phyloP scores from a whole-genome alignment of 2,113 vertebrate species.

The Aspiorhynchus laticeps region DNA sequence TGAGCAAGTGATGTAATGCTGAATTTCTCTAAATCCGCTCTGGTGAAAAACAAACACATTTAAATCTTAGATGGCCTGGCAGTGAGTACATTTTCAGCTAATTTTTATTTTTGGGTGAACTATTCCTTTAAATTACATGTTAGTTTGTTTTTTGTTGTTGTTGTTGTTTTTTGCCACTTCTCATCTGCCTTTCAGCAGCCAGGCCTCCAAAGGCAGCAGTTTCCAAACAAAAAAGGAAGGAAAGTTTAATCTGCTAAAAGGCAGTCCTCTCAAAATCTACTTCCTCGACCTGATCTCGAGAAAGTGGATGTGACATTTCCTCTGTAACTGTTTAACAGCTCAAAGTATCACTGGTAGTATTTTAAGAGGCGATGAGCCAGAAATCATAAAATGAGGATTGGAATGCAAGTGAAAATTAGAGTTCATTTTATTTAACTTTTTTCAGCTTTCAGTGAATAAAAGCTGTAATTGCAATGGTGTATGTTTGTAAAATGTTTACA shows the following conservation, averaged over 20 bases:
- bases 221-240: background rate
- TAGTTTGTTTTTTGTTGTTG: too few species aligned
- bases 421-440: background rate
- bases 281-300: conserved; percentile 14
- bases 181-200: background rate
- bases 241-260: background rate
- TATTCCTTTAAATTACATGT: background rate
- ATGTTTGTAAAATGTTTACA: background rate
- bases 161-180: background rate
- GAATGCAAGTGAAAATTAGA: background rate
- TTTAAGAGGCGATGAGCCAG: conserved; percentile 19
- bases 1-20: background rate
- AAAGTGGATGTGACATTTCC: conserved; percentile 32
- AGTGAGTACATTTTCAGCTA: too few species aligned
- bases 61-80: too few species aligned
- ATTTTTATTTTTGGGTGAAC: too few species aligned
- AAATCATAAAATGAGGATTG: conserved; percentile 11
- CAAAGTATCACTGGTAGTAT: conserved; percentile 8
- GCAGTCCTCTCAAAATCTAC: conserved; percentile 24
- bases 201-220: background rate
- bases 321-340: background rate
- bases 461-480: background rate
- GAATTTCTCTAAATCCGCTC: too few species aligned
- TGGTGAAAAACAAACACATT: too few species aligned
- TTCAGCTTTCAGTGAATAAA: background rate